Evolutionary conservation across 2,888 invertebrate genomes (phyloP).

Genomic region (Cosmia trapezina): DNA sequence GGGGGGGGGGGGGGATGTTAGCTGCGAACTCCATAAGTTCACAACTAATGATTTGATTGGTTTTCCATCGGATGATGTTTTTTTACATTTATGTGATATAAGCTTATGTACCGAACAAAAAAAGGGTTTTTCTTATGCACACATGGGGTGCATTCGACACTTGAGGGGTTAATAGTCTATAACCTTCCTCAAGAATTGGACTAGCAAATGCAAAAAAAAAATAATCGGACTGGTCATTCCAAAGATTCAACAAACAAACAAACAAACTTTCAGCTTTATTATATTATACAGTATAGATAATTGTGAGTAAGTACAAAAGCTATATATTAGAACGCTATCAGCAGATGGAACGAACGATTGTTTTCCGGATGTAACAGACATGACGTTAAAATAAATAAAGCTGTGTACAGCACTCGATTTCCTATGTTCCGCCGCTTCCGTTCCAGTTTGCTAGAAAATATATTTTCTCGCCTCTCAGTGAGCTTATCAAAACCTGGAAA

Average conservation of each 20-base stretch:
- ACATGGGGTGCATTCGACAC: too few species aligned
- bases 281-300: slow-evolving; percentile 27
- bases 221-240: too few species aligned
- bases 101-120: too few species aligned
- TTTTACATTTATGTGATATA: too few species aligned
- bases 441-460: slow-evolving; percentile 74
- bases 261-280: not conserved
- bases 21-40: too few species aligned
- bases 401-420: slow-evolving; percentile 83
- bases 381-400: slow-evolving; percentile 89
- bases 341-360: slow-evolving; percentile 79
- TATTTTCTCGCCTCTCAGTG: slow-evolving; percentile 77
- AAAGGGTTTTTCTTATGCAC: too few species aligned
- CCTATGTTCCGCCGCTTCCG: slow-evolving; percentile 83
- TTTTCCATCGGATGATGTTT: too few species aligned
- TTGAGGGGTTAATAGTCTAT: too few species aligned
- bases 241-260: not conserved
- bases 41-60: too few species aligned
- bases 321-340: slow-evolving; percentile 76
- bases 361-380: slow-evolving; percentile 84
- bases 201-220: too few species aligned
- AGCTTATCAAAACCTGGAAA: slow-evolving; percentile 77
- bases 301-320: slow-evolving; percentile 60
- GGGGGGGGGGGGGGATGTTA: too few species aligned
- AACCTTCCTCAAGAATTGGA: too few species aligned